Percentiles rank a stretch among this genome's conserved stretches.
These are phyloP conservation scores for Leuciscus idus DNA, from an alignment of 2,113 vertebrate genomes.

Conservation along the genomic window DNA sequence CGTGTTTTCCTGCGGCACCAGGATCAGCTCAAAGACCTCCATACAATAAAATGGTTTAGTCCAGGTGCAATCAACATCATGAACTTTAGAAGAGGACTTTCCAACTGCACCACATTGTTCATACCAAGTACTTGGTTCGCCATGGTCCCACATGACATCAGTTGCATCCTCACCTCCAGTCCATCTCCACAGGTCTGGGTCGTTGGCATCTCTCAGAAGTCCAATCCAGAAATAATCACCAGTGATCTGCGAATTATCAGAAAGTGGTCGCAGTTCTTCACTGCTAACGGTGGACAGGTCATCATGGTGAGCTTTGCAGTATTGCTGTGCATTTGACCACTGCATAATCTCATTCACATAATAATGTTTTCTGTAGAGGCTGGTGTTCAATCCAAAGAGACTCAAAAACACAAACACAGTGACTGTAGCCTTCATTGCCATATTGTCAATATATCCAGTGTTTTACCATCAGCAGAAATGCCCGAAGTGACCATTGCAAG, in stretches of 20 bases:
- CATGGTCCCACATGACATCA: fast-evolving
- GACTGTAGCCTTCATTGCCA: neutral
- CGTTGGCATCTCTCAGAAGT: neutral
- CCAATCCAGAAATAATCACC: neutral
- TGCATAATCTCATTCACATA: neutral
- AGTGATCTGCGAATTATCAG: neutral
- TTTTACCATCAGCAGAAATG: neutral
- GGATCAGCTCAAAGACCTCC: neutral
- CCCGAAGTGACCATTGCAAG: neutral
- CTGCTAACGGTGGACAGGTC: neutral
- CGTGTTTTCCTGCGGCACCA: neutral
- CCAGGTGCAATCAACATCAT: fast-evolving
- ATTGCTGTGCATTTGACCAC: neutral
- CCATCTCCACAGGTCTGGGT: fast-evolving
- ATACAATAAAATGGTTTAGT: neutral
- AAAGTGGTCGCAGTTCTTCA: neutral
- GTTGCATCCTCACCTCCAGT: neutral
- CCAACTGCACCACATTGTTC: neutral
- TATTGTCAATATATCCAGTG: neutral
- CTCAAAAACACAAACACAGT: neutral
- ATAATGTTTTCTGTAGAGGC: neutral
- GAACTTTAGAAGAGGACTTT: neutral
- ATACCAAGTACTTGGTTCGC: fast-evolving
- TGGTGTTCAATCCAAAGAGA: conserved; percentile 1
- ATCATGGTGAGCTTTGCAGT: neutral